These are phyloP conservation scores for Drosophila seclusa DNA, from an alignment of 2,888 invertebrate genomes.

Conservation along the genomic window DNA sequence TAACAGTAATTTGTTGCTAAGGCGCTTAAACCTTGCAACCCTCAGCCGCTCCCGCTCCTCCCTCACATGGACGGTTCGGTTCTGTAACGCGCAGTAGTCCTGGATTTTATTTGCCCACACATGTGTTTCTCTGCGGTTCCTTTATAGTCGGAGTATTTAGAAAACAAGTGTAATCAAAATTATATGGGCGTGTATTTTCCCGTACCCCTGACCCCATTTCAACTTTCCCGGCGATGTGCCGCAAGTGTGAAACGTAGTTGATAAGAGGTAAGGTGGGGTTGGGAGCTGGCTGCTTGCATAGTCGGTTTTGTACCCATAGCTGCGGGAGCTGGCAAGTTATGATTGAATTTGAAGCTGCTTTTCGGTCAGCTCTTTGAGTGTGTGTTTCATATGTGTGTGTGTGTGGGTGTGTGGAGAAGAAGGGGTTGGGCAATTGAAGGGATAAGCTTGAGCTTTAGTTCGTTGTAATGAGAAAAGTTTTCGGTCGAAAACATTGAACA, in stretches of 20 bases:
- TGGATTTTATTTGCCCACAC: constrained; percentile 61
- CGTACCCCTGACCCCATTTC: constrained; percentile 41
- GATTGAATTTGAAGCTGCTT: constrained; percentile 74
- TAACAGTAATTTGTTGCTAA: constrained; percentile 75
- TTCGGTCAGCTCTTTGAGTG: constrained; percentile 48
- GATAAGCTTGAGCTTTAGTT: constrained; percentile 36
- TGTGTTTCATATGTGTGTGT: constrained; percentile 8
- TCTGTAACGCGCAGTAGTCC: constrained; percentile 34
- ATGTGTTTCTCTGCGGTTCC: constrained; percentile 56
- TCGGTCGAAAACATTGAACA: constrained; percentile 34
- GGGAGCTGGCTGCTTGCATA: not conserved
- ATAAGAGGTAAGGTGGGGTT: not conserved
- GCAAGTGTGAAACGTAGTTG: constrained; percentile 28
- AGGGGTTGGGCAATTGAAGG: not conserved
- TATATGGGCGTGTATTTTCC: constrained; percentile 71
- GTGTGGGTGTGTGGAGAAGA: constrained; percentile 4
- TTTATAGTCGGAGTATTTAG: constrained; percentile 70
- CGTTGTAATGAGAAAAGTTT: constrained; percentile 74
- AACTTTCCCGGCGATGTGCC: constrained; percentile 67
- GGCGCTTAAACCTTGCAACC: constrained; percentile 55
- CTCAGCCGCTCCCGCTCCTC: not conserved
- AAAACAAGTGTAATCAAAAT: constrained; percentile 80
- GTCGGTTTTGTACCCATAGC: constrained; percentile 12
- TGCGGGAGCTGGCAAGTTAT: constrained; percentile 65
- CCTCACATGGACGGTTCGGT: not conserved